A percentile compares a stretch with the other conserved stretches of the same genome.
Evolutionary conservation across 1,140 invertebrate genomes (phyloP).

Genomic region (Maconellicoccus hirsutus): DNA sequence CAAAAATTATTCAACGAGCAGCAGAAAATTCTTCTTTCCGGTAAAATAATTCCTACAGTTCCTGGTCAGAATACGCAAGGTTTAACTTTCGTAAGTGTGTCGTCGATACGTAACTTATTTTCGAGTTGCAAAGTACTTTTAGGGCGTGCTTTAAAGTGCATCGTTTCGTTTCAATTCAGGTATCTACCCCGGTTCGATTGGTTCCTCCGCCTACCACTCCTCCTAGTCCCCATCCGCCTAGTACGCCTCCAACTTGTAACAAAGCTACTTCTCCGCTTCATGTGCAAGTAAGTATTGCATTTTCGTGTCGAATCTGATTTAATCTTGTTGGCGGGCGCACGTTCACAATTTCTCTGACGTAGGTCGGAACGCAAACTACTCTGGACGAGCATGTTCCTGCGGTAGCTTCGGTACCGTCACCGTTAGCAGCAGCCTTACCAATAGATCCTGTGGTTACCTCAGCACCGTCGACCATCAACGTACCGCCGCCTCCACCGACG

Average conservation of each 20-base stretch:
- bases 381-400: constrained; percentile 24
- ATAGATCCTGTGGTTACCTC: background rate
- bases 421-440: background rate
- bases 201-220: constrained; percentile 28
- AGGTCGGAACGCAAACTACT: constrained; percentile 30
- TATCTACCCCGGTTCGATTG: constrained; percentile 30
- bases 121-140: no score
- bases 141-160: no score
- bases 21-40: constrained; percentile 47
- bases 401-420: background rate
- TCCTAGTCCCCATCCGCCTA: constrained; percentile 23
- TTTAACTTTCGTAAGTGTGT: constrained; percentile 31
- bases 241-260: constrained; percentile 27
- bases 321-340: no score
- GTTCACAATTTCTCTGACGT: background rate
- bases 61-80: constrained; percentile 34
- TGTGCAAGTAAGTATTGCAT: constrained; percentile 29
- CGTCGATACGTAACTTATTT: background rate
- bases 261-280: constrained; percentile 30
- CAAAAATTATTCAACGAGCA: constrained; percentile 46
- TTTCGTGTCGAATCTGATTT: background rate
- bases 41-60: constrained; percentile 47
- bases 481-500: background rate
- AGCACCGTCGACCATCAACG: no score
- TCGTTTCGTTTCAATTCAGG: no score